A percentile compares a stretch with the other conserved stretches of the same genome.
Evolutionary conservation across 2,888 invertebrate species (phyloP).

Genomic region (Danaus chrysippus): DNA sequence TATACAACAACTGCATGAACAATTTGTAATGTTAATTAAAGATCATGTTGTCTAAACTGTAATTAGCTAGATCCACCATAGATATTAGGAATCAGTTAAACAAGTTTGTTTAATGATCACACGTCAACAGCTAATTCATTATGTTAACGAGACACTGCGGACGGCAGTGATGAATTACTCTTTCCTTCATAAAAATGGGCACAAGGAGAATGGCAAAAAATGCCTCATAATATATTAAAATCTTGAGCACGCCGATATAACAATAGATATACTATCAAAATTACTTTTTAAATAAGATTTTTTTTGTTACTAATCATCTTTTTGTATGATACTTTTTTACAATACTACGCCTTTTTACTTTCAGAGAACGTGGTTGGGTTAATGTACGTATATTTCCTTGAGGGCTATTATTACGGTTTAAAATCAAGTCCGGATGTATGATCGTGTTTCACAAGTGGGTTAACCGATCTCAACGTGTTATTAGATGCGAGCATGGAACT

Average conservation of each 20-base stretch:
- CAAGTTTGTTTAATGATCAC: conserved; percentile 31
- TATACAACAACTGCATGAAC: too few relatives aligned
- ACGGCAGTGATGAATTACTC: conserved; percentile 72
- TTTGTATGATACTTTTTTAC: too few relatives aligned
- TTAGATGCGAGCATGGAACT: too few relatives aligned
- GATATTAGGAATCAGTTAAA: conserved; percentile 20
- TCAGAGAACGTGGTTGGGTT: too few relatives aligned
- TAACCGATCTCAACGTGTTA: too few relatives aligned
- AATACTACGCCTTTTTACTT: too few relatives aligned
- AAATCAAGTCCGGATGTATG: too few relatives aligned
- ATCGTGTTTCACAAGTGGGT: too few relatives aligned
- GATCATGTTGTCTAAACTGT: neutral
- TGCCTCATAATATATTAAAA: conserved; percentile 21
- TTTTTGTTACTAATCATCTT: neutral
- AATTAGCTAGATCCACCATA: neutral
- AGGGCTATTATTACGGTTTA: too few relatives aligned
- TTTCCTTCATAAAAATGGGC: conserved; percentile 37
- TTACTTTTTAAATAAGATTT: neutral
- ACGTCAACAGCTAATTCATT: conserved; percentile 65
- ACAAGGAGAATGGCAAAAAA: conserved; percentile 32
- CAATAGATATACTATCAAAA: neutral
- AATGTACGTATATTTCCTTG: too few relatives aligned
- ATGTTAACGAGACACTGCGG: conserved; percentile 72
- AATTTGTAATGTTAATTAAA: neutral
- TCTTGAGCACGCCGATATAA: conserved; percentile 4